phyloP scores from a whole-genome alignment of 2,888 invertebrate species.

The Hedya salicella region DNA sequence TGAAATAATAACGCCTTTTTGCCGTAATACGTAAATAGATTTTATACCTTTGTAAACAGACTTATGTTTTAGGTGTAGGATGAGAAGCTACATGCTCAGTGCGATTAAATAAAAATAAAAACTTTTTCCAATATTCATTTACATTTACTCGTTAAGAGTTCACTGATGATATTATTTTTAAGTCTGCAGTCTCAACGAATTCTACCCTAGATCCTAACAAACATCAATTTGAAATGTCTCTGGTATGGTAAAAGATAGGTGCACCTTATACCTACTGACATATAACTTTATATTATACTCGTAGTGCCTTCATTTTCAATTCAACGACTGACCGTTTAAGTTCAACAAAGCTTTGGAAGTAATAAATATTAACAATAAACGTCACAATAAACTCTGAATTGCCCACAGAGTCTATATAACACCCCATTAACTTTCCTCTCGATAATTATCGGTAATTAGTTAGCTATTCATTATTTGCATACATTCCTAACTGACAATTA shows the following conservation, averaged over 20 bases:
- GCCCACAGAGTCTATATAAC: neutral
- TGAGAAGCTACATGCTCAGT: too few species aligned
- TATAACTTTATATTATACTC: neutral
- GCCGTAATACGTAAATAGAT: conserved; percentile 13
- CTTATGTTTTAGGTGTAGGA: too few species aligned
- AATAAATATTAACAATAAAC: neutral
- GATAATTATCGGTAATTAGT: conserved; percentile 26
- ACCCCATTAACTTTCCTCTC: conserved; percentile 21
- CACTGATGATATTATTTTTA: too few species aligned
- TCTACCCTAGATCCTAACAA: too few species aligned
- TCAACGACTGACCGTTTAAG: neutral
- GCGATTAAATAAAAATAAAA: too few species aligned
- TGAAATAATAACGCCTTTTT: conserved; percentile 32
- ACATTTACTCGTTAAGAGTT: too few species aligned
- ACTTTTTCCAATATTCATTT: too few species aligned
- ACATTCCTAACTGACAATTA: conserved; percentile 6
- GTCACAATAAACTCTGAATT: conserved; percentile 3
- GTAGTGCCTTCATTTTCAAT: neutral
- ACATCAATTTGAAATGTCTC: too few species aligned
- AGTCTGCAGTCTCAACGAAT: too few species aligned
- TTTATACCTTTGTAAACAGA: too few species aligned
- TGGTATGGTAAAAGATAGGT: too few species aligned
- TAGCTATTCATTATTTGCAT: conserved; percentile 27
- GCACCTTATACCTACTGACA: too few species aligned
- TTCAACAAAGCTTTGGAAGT: neutral